Evolutionary conservation across 2,888 invertebrate species (phyloP).

Genomic region (Sepioteuthis lessoniana): DNA sequence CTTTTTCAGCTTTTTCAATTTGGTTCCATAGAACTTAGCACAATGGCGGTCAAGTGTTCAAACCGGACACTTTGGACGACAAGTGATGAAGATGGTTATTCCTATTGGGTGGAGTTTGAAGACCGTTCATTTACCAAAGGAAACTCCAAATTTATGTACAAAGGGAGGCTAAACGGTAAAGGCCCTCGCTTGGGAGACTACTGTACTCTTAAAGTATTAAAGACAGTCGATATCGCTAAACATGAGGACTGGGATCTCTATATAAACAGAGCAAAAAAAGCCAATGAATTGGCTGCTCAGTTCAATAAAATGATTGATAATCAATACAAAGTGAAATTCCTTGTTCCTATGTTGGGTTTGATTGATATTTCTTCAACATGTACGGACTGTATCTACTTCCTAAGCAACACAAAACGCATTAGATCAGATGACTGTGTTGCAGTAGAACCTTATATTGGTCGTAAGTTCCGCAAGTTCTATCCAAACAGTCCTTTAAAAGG

Average conservation of each 20-base stretch:
- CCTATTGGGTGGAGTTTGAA: constrained; percentile 55
- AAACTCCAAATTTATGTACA: constrained; percentile 58
- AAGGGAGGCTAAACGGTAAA: constrained; percentile 62
- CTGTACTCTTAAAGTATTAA: constrained; percentile 63
- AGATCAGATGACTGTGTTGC: constrained; percentile 51
- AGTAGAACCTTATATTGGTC: not conserved
- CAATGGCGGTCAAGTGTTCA: constrained; percentile 47
- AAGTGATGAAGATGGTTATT: constrained; percentile 53
- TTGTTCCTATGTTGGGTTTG: constrained; percentile 41
- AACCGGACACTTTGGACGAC: constrained; percentile 54
- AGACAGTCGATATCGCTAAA: constrained; percentile 43
- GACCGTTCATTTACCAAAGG: constrained; percentile 53
- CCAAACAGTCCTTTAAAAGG: constrained; percentile 35
- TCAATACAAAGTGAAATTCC: constrained; percentile 34
- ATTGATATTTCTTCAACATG: constrained; percentile 55
- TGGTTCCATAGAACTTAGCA: not conserved
- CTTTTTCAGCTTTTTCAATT: not conserved
- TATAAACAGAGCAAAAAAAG: constrained; percentile 57
- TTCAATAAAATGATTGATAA: constrained; percentile 52
- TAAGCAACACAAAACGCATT: constrained; percentile 48
- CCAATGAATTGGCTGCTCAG: constrained; percentile 53
- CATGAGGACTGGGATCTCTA: constrained; percentile 55
- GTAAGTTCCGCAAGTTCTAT: constrained; percentile 16
- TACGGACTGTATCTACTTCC: not conserved
- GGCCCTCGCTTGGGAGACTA: constrained; percentile 63